Evolutionary conservation across 2,797 vertebrate species (phyloP), one percentile per base, ranked within the genome.

Genomic region (Steatocranus sp.): DNA sequence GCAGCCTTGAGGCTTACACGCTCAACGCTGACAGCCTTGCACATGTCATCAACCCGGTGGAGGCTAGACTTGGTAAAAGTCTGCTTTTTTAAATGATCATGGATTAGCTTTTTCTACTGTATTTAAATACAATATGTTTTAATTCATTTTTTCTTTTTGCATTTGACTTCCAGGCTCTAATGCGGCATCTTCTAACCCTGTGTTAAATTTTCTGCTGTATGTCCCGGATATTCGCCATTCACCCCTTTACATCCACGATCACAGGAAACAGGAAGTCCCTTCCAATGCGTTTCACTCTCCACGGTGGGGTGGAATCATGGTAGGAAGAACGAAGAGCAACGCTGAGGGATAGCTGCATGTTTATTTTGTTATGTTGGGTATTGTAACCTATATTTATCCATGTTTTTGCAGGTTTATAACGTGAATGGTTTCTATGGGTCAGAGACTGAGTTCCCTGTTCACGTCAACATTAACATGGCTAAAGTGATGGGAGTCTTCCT

Each of bases 261-360:
- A 94, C 92, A 95, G 96, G 2, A 98, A 97, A 27, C 91, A 91
- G 53, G 90, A 95, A 18, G 97, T 98, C 80, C 86, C 94, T 12
- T 97, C 97, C 68, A 99, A 99, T 0, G 98, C 98, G 0, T 99
- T 99, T 93, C 98, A 99, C 92, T 99, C 98, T 80, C 98, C 98
- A 6, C 97, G 98, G 53, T 99, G 99, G 99, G 98, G 98, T 0
- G 99, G 99, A 48, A 99, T 99, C 87, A 98, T 99, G 99, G 99
- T 99, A 95, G 25, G 76, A 84, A 63, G 18, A 36, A 48, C 5
- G 14, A 8, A 30, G 5, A 12, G 14, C n/a, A 82, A 17, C 8
- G 51, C 8, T 41, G 5, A 6, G 4, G n/a, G 79, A 75, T 27
- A 15, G 43, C 18, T 30, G 23, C 10, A 73, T 5, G 70, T 5